Base-by-base conservation (phyloP, 2,888 invertebrate genomes). In the Ennomos erosarius region DNA sequence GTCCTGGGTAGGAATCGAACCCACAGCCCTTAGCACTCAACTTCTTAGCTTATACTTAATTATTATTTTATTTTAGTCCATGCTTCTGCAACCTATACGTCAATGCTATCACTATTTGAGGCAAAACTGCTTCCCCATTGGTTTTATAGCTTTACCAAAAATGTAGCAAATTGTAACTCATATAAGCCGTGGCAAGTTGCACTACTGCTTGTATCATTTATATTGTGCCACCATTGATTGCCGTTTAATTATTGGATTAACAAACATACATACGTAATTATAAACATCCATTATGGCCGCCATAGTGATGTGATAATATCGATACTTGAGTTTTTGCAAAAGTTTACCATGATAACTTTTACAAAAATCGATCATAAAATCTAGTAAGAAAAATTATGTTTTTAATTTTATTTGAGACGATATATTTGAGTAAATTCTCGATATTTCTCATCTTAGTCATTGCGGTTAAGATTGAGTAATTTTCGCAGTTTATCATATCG, bases 191-290 rank as follows among this genome's bases (percentile, higher is more conserved):
- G 4, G n/a, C 12, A 50, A 51, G 46, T 51, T 57, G 9, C 1
- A 10, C 1, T 47, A 57, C 57, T 57, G 57, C 8, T 16, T 5
- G 10, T 13, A 8, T n/a, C 5, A 8, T 42, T 42, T 47, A 57
- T 8, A 36, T 46, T 37, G 42, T 16, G 43, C 35, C 13, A 47
- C 10, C 37, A 49, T 63, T 62, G 56, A 71, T 73, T 68, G 71
- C 54, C 58, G 59, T 61, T 58, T 68, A 70, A 71, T 68, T 69
- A 68, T 62, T 63, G 64, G 56, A 69, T 68, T 69, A 68, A 71
- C 67, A 67, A 72, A 70, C 63, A 67, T 42, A 58, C 39, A 48
- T n/a, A 53, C 43, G 38, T 49, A 26, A 26, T 26, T 26, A 52
- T 58, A 52, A 49, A 57, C 48, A 51, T 51, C 33, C 49, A 50